Evolutionary conservation across 2,888 invertebrate species (phyloP).

Genomic region (Tyria jacobaeae): DNA sequence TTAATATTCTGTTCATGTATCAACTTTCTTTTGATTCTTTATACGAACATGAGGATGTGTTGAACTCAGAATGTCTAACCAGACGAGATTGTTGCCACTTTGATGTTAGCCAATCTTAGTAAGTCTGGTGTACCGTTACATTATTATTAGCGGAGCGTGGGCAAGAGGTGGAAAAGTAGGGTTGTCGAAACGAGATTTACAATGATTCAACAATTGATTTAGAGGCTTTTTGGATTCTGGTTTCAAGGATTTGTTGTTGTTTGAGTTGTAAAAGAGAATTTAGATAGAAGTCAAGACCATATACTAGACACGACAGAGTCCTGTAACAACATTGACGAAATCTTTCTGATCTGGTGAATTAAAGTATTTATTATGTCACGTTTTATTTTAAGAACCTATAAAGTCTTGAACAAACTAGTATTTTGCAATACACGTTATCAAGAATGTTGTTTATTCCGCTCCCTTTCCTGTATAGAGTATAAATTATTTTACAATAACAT

Average conservation of each 20-base stretch:
- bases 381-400: background rate
- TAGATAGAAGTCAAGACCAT: background rate
- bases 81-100: background rate
- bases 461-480: background rate
- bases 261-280: background rate
- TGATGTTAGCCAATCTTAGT: conserved; percentile 8
- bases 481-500: conserved; percentile 1
- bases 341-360: no score
- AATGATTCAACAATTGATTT: background rate
- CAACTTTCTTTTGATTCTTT: background rate
- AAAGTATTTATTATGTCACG: background rate
- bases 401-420: background rate
- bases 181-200: background rate
- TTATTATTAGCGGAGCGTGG: background rate
- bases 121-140: background rate
- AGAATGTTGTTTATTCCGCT: conserved; percentile 6
- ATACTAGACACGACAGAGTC: background rate
- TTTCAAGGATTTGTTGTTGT: no score
- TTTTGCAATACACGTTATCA: background rate
- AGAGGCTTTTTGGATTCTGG: background rate
- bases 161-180: background rate
- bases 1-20: background rate
- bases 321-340: background rate
- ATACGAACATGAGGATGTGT: background rate
- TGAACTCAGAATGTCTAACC: background rate